Base-by-base conservation (phyloP, 2,888 invertebrate genomes). In the Temnothorax unifasciatus region DNA sequence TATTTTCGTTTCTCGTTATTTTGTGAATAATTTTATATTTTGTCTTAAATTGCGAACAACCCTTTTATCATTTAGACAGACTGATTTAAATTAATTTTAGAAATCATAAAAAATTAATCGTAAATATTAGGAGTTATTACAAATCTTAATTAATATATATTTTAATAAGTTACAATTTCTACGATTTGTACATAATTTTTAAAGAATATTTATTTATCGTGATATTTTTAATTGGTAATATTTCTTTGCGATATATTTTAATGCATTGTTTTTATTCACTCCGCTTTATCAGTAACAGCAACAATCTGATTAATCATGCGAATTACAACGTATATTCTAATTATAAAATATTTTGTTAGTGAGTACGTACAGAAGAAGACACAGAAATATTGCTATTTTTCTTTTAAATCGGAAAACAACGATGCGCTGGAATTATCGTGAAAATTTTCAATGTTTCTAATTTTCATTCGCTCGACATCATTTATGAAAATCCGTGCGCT, bases 401-500 rank as follows among this genome's bases (percentile, higher is more conserved):
- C 0, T 0, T 25, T 75, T 21, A 15, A 21, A 44, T 15, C 4
- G 34, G 6, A 6, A 76, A 76, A 52, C 34, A 34, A 52, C 2
- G 18, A 52, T 18, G 52, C 13, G 25, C 13, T 66, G 38, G 2
- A 66, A 66, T 76, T 52, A 52, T 25, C 11, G 18, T n/a, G 25
- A 50, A 52, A 38, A 66, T 68, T 77, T 66, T 44, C 18, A 25
- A 29, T 9, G 25, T 11, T 29, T 3, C 29, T 29, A 29, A 41
- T n/a, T 41, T 29, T 18, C 2, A n/a, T 38, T 68, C 1, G 25
- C 25, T 2, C 4, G 25, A 54, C 13, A 66, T 52, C 18, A 66
- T 52, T 54, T 52, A 52, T 41, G 76, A 76, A 68, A 75, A 64
- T 75, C 4, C 5, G 18, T 41, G 25, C 13, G n/a, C 52, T 34